Percentiles rank a stretch among this genome's conserved stretches.
Conservation (phyloP, 2,113 vertebrate genomes). For the Leucosticte australis region DNA sequence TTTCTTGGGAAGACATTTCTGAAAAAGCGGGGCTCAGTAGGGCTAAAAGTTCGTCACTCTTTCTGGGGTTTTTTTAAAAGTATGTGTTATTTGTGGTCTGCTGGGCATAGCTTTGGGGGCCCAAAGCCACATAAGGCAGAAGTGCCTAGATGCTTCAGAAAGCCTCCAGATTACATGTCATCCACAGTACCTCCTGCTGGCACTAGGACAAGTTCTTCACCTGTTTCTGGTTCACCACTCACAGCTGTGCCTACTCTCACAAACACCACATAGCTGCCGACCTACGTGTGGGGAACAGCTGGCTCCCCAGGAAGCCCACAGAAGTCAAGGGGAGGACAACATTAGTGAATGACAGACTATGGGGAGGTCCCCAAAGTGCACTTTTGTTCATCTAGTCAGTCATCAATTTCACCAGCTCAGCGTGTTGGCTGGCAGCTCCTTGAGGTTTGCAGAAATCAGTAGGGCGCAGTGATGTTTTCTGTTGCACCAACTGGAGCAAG, state of each 20-base stretch:
- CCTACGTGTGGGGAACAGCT: background rate
- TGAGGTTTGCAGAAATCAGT: background rate
- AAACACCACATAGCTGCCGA: background rate
- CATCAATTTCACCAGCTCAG: constrained; percentile 55
- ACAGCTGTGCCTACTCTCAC: background rate
- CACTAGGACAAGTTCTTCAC: background rate
- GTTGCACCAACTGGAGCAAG: background rate
- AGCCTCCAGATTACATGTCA: background rate
- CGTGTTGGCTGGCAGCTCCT: constrained; percentile 23
- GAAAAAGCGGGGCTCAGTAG: background rate
- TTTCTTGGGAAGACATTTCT: background rate
- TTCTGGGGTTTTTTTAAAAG: accelerated
- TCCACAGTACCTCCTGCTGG: background rate
- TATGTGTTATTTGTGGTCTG: background rate
- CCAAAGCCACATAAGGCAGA: background rate
- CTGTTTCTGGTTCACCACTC: constrained; percentile 53
- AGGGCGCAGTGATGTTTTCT: background rate
- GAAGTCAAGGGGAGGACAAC: constrained; percentile 54
- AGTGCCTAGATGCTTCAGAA: background rate
- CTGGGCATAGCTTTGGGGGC: background rate
- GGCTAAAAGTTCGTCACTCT: background rate
- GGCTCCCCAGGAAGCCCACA: constrained; percentile 3
- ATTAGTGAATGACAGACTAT: constrained; percentile 45
- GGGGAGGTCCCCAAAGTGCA: constrained; percentile 58
- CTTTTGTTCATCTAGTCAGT: constrained; percentile 32